A percentile compares a stretch with the other conserved stretches of the same genome.
These are phyloP conservation scores for Drosophila baimaii DNA, from an alignment of 1,140 invertebrate species.

Conservation along the genomic window DNA sequence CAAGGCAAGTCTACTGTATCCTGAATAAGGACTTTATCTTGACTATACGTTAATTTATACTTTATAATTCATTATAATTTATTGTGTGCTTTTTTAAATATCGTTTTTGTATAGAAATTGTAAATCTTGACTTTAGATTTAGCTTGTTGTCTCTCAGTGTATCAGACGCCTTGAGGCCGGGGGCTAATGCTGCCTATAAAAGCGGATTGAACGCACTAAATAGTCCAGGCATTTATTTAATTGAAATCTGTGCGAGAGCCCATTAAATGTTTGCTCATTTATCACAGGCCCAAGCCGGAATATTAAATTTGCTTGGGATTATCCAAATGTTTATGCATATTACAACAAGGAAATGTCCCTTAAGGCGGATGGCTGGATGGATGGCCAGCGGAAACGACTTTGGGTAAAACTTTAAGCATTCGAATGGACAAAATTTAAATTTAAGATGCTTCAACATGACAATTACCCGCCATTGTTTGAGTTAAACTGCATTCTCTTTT, in stretches of 20 bases:
- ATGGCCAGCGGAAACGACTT: background rate
- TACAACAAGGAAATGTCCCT: background rate
- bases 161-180: constrained; percentile 19
- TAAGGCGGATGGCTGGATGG: background rate
- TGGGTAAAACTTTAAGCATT: constrained; percentile 7
- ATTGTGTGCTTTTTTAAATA: background rate
- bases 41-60: too few relatives aligned
- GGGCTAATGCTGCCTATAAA: constrained; percentile 51
- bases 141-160: background rate
- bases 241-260: constrained; percentile 68
- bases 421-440: background rate
- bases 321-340: constrained; percentile 35
- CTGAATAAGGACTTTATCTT: too few relatives aligned
- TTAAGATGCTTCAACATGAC: constrained; percentile 23
- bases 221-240: constrained; percentile 75
- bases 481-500: constrained; percentile 6
- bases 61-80: too few relatives aligned
- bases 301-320: constrained; percentile 54
- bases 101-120: fast-evolving
- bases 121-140: background rate
- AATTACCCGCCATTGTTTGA: constrained; percentile 31
- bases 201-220: constrained; percentile 71
- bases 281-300: constrained; percentile 38
- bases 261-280: constrained; percentile 64
- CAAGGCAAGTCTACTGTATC: too few relatives aligned